Percentiles rank a stretch among this genome's conserved stretches.
phyloP scores from a whole-genome alignment of 2,113 vertebrate species.

The Hydrochoerus hydrochaeris region DNA sequence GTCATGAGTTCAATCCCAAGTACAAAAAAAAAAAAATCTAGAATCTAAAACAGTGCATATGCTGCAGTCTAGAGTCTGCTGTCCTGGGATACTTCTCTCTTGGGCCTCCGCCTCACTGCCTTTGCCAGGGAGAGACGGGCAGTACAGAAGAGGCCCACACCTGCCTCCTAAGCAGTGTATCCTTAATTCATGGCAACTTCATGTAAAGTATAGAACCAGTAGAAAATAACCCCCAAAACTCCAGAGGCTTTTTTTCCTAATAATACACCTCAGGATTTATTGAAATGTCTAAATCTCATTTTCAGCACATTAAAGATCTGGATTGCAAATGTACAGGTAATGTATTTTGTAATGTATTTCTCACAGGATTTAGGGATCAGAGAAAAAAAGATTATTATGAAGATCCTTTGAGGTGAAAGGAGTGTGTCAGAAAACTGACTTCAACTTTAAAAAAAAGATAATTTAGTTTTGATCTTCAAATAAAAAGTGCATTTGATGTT shows the following conservation, averaged over 20 bases:
- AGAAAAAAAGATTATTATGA: slow-evolving; percentile 59
- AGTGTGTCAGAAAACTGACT: slow-evolving; percentile 24
- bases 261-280: slow-evolving; percentile 77
- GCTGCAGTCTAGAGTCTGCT: not conserved
- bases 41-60: not conserved
- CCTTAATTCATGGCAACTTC: slow-evolving; percentile 76
- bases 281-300: slow-evolving; percentile 79
- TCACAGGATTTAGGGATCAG: slow-evolving; percentile 78
- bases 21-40: too few species aligned
- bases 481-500: slow-evolving; percentile 81
- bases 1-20: too few species aligned
- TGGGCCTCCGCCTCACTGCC: not conserved
- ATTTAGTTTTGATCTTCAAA: slow-evolving; percentile 74
- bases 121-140: not conserved
- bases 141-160: not conserved
- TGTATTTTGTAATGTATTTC: slow-evolving; percentile 80
- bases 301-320: slow-evolving; percentile 78
- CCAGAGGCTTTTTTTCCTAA: slow-evolving; percentile 61
- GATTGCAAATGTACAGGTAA: slow-evolving; percentile 79
- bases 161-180: slow-evolving; percentile 62
- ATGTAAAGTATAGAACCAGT: slow-evolving; percentile 72
- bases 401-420: slow-evolving; percentile 55
- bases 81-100: not conserved
- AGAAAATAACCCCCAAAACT: slow-evolving; percentile 64
- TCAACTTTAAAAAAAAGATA: slow-evolving; percentile 62